These are phyloP conservation scores for Pterophyllum scalare DNA, from an alignment of 2,113 vertebrate species.

Conservation along the genomic window DNA sequence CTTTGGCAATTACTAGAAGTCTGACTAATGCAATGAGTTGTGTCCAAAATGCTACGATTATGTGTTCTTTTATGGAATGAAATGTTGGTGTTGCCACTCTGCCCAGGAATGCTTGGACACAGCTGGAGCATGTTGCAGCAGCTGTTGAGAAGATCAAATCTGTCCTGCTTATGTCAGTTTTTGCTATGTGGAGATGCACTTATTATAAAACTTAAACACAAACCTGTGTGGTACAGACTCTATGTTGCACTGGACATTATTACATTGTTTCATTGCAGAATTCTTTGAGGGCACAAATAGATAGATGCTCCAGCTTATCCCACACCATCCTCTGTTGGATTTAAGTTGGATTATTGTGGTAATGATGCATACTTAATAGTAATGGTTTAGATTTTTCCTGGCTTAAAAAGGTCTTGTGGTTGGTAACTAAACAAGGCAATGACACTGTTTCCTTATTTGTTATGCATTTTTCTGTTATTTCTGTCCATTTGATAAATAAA, in stretches of 20 bases:
- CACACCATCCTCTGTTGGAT: neutral
- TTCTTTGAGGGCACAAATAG: neutral
- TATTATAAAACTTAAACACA: neutral
- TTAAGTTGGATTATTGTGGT: neutral
- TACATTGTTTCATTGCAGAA: too few species aligned
- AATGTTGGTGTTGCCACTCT: neutral
- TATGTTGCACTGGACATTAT: neutral
- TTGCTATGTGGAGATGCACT: neutral
- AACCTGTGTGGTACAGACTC: neutral
- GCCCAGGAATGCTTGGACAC: neutral
- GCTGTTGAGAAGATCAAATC: neutral
- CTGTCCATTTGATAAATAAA: too few species aligned
- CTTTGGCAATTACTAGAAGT: neutral
- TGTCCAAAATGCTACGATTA: neutral
- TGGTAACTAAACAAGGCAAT: neutral
- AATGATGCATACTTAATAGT: neutral
- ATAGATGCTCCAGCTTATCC: too few species aligned
- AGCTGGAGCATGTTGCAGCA: neutral
- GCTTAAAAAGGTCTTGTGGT: neutral
- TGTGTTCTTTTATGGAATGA: slow-evolving; percentile 4
- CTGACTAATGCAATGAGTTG: neutral
- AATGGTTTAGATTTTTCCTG: too few species aligned
- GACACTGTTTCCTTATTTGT: too few species aligned
- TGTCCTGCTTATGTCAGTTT: neutral
- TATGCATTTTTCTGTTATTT: too few species aligned